Conservation (phyloP, 2,113 vertebrate species). For the Oreochromis spilurus region DNA sequence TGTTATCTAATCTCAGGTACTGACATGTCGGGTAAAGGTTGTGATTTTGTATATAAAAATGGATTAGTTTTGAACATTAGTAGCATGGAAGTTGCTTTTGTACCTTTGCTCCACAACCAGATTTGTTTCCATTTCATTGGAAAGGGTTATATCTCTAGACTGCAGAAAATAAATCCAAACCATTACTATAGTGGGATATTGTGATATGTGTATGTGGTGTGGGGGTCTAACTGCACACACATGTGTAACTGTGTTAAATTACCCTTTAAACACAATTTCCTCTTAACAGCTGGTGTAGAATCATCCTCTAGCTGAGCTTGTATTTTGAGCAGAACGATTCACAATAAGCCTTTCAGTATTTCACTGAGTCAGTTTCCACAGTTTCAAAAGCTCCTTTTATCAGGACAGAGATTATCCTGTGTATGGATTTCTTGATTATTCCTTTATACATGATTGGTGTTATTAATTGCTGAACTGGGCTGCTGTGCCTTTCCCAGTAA, state of each 20-base stretch:
- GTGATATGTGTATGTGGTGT: neutral
- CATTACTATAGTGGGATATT: neutral
- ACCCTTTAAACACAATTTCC: neutral
- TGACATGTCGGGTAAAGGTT: neutral
- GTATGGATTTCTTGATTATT: neutral
- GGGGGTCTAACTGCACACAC: neutral
- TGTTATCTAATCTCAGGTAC: neutral
- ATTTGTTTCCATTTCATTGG: neutral
- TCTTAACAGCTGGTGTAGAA: neutral
- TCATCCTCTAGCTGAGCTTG: neutral
- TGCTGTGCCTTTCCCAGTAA: neutral
- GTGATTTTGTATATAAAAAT: neutral
- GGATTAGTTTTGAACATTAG: neutral
- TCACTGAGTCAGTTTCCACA: neutral
- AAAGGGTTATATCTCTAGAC: neutral
- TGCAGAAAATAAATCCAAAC: neutral
- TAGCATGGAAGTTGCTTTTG: neutral
- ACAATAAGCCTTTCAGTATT: neutral
- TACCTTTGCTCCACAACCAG: neutral
- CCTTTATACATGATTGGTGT: neutral
- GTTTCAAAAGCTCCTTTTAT: neutral
- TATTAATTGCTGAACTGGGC: neutral
- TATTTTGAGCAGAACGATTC: neutral
- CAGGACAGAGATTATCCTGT: neutral
- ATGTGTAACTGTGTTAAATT: neutral